phyloP scores from a whole-genome alignment of 2,113 vertebrate species.

The Callocephalon fimbriatum region DNA sequence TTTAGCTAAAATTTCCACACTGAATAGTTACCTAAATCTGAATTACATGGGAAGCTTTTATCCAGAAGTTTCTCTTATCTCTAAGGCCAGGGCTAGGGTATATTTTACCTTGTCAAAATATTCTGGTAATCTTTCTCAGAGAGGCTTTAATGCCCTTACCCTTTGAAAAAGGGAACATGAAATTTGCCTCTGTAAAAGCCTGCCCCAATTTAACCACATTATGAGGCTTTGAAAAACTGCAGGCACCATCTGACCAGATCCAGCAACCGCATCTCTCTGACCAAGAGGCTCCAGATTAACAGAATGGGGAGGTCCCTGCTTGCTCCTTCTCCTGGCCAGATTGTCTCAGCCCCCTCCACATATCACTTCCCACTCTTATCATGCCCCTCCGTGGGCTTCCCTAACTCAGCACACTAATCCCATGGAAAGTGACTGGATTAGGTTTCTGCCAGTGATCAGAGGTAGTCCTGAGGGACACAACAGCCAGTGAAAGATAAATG shows the following conservation, averaged over 20 bases:
- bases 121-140: neutral
- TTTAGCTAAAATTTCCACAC: neutral
- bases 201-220: neutral
- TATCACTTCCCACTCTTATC: neutral
- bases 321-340: neutral
- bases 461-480: neutral
- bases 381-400: neutral
- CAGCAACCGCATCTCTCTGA: neutral
- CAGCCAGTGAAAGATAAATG: neutral
- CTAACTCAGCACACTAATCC: neutral
- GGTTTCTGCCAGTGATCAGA: neutral
- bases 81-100: neutral
- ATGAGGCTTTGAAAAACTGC: neutral
- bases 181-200: neutral
- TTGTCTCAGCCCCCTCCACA: neutral
- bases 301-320: neutral
- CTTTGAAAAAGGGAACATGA: neutral
- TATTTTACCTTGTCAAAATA: neutral
- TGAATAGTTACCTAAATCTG: neutral
- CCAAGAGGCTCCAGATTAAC: neutral
- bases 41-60: neutral
- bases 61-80: neutral
- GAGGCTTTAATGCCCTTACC: neutral
- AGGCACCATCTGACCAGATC: neutral
- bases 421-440: neutral